Percentiles rank a stretch among this genome's conserved stretches.
Evolutionary conservation across 2,113 vertebrate species (phyloP).

Genomic region (Gadus chalcogrammus): DNA sequence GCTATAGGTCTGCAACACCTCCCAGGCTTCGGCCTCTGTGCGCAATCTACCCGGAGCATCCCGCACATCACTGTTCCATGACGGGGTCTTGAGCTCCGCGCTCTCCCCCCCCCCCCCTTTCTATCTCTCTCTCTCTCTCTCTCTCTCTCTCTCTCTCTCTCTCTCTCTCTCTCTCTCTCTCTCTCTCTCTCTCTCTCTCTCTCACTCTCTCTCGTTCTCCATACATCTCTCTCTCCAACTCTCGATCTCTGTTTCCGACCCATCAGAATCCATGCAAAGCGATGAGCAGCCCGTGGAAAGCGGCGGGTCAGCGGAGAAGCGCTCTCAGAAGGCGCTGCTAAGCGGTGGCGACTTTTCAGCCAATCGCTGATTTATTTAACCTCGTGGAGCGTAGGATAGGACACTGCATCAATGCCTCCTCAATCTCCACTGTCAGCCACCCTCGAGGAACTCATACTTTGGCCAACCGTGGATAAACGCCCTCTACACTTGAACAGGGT

Average conservation of each 20-base stretch:
- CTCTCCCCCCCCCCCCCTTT: too few relatives aligned
- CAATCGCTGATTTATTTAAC: conserved; percentile 51
- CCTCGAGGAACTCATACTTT: conserved; percentile 8
- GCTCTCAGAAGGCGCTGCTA: conserved; percentile 35
- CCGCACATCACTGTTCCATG: too few relatives aligned
- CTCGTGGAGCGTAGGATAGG: conserved; percentile 20
- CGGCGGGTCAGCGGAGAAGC: conserved; percentile 59
- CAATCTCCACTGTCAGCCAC: conserved; percentile 7
- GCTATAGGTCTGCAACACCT: conserved; percentile 35
- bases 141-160: too few relatives aligned
- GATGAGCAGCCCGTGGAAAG: conserved; percentile 43
- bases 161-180: too few relatives aligned
- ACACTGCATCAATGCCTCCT: conserved; percentile 49
- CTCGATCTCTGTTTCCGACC: conserved; percentile 6
- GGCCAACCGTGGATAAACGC: conserved; percentile 15
- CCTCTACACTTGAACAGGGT: not conserved
- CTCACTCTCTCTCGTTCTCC: too few relatives aligned
- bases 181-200: too few relatives aligned
- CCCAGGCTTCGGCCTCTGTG: conserved; percentile 34
- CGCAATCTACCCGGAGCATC: conserved; percentile 46
- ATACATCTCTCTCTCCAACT: too few relatives aligned
- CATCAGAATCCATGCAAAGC: conserved; percentile 42
- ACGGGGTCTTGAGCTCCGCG: too few relatives aligned
- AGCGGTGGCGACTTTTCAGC: conserved; percentile 30
- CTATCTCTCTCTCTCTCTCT: too few relatives aligned